phyloP scores from a whole-genome alignment of 35 echinoderm and acorn worm species.

The Patiria miniata region DNA sequence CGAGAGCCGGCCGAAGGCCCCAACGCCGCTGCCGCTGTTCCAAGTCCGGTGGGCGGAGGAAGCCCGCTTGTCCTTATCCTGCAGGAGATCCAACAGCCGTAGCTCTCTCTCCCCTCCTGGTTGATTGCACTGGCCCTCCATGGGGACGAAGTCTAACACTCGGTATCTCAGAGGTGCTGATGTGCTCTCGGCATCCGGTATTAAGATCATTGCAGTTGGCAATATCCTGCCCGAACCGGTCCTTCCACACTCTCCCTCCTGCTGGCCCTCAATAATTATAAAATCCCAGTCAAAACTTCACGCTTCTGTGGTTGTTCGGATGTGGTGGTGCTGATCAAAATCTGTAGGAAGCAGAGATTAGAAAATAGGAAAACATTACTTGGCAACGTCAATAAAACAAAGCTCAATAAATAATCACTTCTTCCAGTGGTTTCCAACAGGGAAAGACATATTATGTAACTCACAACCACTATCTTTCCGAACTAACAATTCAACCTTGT shows the following conservation, averaged over 20 bases:
- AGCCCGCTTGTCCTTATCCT: not conserved
- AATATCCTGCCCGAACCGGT: not conserved
- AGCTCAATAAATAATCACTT: no score
- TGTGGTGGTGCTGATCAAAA: not conserved
- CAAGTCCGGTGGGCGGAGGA: not conserved
- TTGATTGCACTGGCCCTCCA: conserved; percentile 22
- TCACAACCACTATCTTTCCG: no score
- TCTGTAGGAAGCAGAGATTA: conserved; percentile 4
- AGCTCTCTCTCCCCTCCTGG: not conserved
- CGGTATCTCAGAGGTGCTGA: not conserved
- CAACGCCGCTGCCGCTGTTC: not conserved
- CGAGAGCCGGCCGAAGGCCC: not conserved
- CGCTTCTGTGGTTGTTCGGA: no score
- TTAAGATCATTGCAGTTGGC: not conserved
- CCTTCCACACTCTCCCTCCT: not conserved
- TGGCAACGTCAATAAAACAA: no score
- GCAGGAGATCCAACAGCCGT: not conserved
- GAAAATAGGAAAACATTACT: conserved; percentile 8
- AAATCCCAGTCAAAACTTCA: conserved; percentile 7
- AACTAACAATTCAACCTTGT: no score
- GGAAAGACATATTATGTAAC: no score
- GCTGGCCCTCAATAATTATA: not conserved
- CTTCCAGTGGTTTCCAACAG: no score
- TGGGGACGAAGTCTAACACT: not conserved
- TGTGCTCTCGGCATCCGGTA: not conserved